These are phyloP conservation scores for Lycocorax pyrrhopterus DNA, from an alignment of 2,113 vertebrate species.

Conservation along the genomic window DNA sequence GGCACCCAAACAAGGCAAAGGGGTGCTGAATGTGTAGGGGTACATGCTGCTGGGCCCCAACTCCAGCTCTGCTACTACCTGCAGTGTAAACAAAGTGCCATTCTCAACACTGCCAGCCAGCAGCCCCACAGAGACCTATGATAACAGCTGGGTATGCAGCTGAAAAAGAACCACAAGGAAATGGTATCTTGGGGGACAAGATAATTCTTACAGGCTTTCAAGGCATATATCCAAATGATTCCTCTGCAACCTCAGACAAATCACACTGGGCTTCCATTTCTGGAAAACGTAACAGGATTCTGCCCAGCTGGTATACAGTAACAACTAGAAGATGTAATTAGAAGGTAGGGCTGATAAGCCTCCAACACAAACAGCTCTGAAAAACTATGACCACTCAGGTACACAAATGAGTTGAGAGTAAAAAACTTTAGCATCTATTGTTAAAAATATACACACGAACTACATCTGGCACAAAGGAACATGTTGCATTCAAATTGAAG, in stretches of 20 bases:
- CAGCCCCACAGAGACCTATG: neutral
- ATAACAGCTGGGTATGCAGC: neutral
- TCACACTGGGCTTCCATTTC: neutral
- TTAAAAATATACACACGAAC: neutral
- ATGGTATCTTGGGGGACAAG: neutral
- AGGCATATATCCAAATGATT: neutral
- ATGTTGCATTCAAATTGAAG: neutral
- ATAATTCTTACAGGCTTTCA: neutral
- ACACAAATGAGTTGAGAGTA: neutral
- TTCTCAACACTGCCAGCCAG: neutral
- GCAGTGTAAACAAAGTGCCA: neutral
- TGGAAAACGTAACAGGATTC: neutral
- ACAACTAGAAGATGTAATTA: neutral
- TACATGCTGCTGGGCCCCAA: neutral
- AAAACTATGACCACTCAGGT: neutral
- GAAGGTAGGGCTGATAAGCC: neutral
- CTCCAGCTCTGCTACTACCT: neutral
- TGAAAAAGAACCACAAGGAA: neutral
- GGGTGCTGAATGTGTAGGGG: neutral
- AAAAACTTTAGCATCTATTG: neutral
- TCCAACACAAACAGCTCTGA: neutral
- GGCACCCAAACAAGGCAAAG: neutral
- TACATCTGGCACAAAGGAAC: neutral
- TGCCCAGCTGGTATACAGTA: neutral
- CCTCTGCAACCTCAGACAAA: neutral